phyloP scores from a whole-genome alignment of 2,888 invertebrate species.

The Harpalus rubripes region DNA sequence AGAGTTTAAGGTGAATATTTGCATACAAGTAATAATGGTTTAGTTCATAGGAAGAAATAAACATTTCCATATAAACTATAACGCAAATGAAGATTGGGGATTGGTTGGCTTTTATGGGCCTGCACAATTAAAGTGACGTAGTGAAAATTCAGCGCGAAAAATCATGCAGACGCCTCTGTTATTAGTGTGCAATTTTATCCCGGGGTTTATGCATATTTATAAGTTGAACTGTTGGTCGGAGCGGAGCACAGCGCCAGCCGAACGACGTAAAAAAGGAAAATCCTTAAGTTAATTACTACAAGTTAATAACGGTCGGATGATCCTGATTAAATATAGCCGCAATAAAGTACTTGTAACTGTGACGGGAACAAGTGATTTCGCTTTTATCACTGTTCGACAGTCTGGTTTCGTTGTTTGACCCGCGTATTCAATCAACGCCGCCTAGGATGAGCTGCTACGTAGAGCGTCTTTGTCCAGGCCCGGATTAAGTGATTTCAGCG shows the following conservation, averaged over 20 bases:
- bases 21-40: slow-evolving; percentile 27
- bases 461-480: slow-evolving; percentile 35
- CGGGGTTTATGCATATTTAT: slow-evolving; percentile 63
- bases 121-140: slow-evolving; percentile 49
- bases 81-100: slow-evolving; percentile 23
- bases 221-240: slow-evolving; percentile 37
- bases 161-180: slow-evolving; percentile 52
- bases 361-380: slow-evolving; percentile 60
- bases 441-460: slow-evolving; percentile 30
- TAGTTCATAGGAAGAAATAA: slow-evolving; percentile 20
- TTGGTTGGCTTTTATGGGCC: slow-evolving; percentile 34
- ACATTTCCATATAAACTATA: slow-evolving; percentile 57
- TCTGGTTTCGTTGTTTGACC: slow-evolving; percentile 61
- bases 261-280: slow-evolving; percentile 51
- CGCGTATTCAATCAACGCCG: slow-evolving; percentile 58
- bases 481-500: slow-evolving; percentile 55
- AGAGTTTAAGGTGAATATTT: slow-evolving; percentile 29
- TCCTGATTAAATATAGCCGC: slow-evolving; percentile 65
- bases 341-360: slow-evolving; percentile 63
- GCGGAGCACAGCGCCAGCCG: neutral
- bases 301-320: slow-evolving; percentile 64
- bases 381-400: slow-evolving; percentile 65
- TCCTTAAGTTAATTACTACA: slow-evolving; percentile 65
- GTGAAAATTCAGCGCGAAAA: slow-evolving; percentile 52
- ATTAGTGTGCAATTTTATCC: slow-evolving; percentile 59